Conservation (phyloP, 2,888 invertebrate genomes). For the Vesta saturnalis region DNA sequence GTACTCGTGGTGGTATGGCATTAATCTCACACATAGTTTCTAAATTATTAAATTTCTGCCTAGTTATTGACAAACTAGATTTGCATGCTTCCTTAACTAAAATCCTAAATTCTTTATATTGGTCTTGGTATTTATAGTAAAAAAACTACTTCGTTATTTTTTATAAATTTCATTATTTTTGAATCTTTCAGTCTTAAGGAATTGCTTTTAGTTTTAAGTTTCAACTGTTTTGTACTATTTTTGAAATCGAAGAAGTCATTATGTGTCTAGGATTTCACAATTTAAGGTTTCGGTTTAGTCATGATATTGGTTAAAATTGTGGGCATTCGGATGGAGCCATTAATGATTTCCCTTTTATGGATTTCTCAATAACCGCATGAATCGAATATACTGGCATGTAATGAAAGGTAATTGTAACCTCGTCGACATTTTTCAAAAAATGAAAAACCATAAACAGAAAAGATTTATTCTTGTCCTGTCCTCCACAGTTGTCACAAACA, state of each 20-base stretch:
- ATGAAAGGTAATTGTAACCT: neutral
- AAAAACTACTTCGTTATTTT: neutral
- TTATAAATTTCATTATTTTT: neutral
- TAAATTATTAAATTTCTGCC: neutral
- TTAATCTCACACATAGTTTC: neutral
- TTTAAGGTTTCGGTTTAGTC: neutral
- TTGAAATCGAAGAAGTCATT: neutral
- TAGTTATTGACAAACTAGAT: neutral
- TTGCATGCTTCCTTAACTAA: neutral
- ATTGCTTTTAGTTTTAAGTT: neutral
- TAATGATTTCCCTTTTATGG: neutral
- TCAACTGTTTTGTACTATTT: neutral
- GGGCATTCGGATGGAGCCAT: neutral
- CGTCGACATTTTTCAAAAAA: neutral
- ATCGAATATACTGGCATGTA: neutral
- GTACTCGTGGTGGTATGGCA: neutral
- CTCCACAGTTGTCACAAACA: neutral
- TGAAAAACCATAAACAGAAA: neutral
- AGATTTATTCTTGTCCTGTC: neutral
- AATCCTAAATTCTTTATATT: neutral
- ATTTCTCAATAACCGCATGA: neutral
- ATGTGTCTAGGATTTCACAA: too few species aligned
- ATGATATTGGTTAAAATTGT: neutral
- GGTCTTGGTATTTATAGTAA: neutral
- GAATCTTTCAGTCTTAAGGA: neutral